Evolutionary conservation across 2,113 vertebrate species (phyloP), one percentile per base, ranked within the genome.

Genomic region (Alouatta palliata): DNA sequence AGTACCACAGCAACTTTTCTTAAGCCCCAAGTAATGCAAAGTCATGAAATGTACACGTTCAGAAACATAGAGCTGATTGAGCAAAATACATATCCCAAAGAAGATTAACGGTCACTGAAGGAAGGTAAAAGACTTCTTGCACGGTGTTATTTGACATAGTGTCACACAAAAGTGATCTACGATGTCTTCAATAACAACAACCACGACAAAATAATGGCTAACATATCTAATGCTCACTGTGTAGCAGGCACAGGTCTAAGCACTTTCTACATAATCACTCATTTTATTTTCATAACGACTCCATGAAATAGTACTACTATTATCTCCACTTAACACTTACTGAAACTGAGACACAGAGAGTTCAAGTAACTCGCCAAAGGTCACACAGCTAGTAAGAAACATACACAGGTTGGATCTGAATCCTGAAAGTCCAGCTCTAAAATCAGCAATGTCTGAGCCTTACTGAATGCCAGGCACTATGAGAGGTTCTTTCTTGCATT

Each of bases 81-180:
- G 12, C 80, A 30, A 98, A 96, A 88, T 92, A 87, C 27, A 83
- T 64, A 79, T 0, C 40, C 85, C 54, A 91, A 95, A 95, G 70
- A 87, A 96, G 68, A 95, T 94, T 30, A 93, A 54, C 1, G n/a
- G 19, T 61, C n/a, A 81, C 30, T 73, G 23, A 76, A 13, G 2
- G 8, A 97, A 97, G 45, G n/a, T 81, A 52, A 83, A 97, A 97
- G 56, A 0, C 0, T 40, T 82, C 76, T 37, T 54, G 19, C 90
- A 66, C 3, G 37, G 82, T 95, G 77, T 85, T 40, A 79, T 64
- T 87, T 84, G 23, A 88, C 73, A 96, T 83, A 73, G 17, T 80
- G 13, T 81, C 77, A 73, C 12, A 92, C 37, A 97, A 98, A 97
- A 98, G 92, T 89, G 90, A 97, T 35, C 20, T 40, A 76, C 40